Conservation (phyloP, 2,888 invertebrate species). For the Agriopis leucophaearia region DNA sequence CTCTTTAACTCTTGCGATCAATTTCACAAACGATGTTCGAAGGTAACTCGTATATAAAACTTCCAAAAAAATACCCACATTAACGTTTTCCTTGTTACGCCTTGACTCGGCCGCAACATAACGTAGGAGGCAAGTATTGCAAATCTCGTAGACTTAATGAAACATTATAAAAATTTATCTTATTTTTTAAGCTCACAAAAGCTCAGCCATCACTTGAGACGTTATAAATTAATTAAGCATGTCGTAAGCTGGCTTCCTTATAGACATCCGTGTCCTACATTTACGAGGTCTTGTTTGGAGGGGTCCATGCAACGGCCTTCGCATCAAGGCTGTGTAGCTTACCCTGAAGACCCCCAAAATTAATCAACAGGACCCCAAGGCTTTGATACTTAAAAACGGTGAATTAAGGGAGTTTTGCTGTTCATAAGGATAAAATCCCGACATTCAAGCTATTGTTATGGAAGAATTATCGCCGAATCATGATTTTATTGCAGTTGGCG, state of each 20-base stretch:
- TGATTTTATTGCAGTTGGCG: conserved; percentile 37
- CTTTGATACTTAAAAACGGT: conserved; percentile 33
- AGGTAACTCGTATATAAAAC: too few species aligned
- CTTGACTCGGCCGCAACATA: not conserved
- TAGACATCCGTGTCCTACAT: conserved; percentile 46
- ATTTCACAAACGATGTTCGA: too few species aligned
- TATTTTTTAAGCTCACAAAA: conserved; percentile 18
- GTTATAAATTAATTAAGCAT: conserved; percentile 17
- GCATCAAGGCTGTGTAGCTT: conserved; percentile 47
- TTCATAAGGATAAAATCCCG: conserved; percentile 35
- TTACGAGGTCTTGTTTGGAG: conserved; percentile 44
- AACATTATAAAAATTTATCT: conserved; percentile 16
- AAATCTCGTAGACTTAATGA: conserved; percentile 12
- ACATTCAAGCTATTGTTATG: conserved; percentile 31
- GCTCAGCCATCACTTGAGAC: conserved; percentile 14
- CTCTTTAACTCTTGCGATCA: too few species aligned
- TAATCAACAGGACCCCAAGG: conserved; percentile 43
- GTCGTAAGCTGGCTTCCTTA: conserved; percentile 19
- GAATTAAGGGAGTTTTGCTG: conserved; percentile 34
- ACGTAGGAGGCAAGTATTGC: conserved; percentile 10
- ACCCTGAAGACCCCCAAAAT: conserved; percentile 32
- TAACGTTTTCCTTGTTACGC: not conserved
- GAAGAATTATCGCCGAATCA: conserved; percentile 35
- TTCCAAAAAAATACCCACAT: not conserved
- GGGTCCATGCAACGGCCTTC: conserved; percentile 44